phyloP scores from a whole-genome alignment of 2,888 invertebrate species.

The Labia minor region DNA sequence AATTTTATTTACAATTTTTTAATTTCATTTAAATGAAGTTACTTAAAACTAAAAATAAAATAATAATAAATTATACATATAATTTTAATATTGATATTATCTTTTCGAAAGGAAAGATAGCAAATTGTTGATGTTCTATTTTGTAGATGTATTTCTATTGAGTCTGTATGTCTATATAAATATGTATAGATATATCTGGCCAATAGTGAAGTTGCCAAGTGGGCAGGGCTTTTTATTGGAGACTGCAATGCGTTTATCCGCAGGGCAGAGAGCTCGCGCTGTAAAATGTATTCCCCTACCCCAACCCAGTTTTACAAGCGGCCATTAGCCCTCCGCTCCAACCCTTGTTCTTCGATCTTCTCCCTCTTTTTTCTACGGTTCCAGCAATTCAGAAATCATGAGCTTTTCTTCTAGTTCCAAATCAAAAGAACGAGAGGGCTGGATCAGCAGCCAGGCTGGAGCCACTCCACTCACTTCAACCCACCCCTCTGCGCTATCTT shows the following conservation, averaged over 20 bases:
- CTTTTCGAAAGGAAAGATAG: neutral
- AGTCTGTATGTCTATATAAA: neutral
- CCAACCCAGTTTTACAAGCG: neutral
- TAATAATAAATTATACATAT: too few relatives aligned
- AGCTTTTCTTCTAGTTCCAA: neutral
- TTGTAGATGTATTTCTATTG: neutral
- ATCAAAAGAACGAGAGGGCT: slow-evolving; percentile 1
- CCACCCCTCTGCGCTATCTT: neutral
- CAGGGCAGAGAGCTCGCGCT: neutral
- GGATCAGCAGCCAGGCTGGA: neutral
- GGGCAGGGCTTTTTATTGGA: slow-evolving; percentile 13
- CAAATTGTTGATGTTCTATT: neutral
- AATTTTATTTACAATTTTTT: too few relatives aligned
- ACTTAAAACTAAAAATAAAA: too few relatives aligned
- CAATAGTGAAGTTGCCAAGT: neutral
- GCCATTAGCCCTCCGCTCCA: neutral
- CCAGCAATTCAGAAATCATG: neutral
- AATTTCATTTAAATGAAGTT: too few relatives aligned
- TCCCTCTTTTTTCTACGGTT: neutral
- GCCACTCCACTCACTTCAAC: neutral
- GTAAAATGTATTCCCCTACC: too few relatives aligned
- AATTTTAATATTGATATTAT: too few relatives aligned
- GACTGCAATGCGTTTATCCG: slow-evolving; percentile 13
- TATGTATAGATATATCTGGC: slow-evolving; percentile 5
- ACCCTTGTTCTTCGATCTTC: neutral